A percentile compares a stretch with the other conserved stretches of the same genome.
Evolutionary conservation across 2,113 vertebrate genomes (phyloP).

Genomic region (Jaculus jaculus): DNA sequence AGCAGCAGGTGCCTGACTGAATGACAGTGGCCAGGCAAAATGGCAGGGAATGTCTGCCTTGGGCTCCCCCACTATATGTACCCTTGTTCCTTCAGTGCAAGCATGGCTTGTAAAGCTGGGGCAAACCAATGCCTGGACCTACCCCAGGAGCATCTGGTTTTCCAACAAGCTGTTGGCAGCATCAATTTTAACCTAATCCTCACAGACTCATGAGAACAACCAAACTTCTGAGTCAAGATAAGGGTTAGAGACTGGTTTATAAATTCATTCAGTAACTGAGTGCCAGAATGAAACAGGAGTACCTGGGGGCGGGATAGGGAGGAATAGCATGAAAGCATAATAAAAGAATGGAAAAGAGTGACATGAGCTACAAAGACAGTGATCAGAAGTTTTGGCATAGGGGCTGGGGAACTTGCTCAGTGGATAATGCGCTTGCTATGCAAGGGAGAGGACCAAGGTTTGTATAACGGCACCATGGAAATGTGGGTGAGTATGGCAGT

Average conservation of each 20-base stretch:
- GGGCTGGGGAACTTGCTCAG: no score
- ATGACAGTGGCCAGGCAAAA: not conserved
- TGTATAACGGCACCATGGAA: no score
- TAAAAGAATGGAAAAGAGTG: not conserved
- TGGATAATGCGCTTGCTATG: no score
- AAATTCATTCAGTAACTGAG: not conserved
- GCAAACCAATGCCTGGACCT: not conserved
- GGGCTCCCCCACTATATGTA: not conserved
- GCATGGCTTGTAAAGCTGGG: not conserved
- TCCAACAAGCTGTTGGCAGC: not conserved
- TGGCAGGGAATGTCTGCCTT: not conserved
- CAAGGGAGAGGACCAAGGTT: no score
- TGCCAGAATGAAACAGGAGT: not conserved
- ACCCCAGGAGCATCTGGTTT: not conserved
- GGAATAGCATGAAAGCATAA: not conserved
- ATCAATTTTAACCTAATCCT: not conserved
- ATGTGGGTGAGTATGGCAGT: no score
- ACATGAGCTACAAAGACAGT: not conserved
- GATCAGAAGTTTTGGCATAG: no score
- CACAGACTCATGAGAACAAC: not conserved
- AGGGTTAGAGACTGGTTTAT: not conserved
- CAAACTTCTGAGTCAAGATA: rapidly evolving
- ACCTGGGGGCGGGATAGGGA: no score
- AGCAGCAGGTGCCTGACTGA: not conserved
- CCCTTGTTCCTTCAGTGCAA: not conserved